A percentile compares a stretch with the other conserved stretches of the same genome.
Conservation (phyloP, 2,888 invertebrate genomes). For the Hyposoter didymator region DNA sequence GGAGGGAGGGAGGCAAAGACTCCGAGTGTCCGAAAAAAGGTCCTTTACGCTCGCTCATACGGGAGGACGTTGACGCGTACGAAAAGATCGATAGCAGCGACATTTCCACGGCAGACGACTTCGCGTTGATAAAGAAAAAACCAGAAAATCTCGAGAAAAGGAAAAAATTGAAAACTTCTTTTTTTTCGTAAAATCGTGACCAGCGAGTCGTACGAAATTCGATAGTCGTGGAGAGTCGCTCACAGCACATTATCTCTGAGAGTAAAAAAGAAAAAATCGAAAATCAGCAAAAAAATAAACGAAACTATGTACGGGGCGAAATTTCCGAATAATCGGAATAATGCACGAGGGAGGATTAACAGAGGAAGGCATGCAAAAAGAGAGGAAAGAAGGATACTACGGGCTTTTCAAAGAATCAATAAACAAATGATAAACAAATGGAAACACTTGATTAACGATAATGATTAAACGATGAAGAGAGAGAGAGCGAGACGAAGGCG, state of each 20-base stretch:
- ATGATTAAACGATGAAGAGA: slow-evolving; percentile 22
- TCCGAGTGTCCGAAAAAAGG: slow-evolving; percentile 66
- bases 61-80: slow-evolving; percentile 60
- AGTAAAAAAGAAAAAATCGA: slow-evolving; percentile 37
- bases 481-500: slow-evolving; percentile 59
- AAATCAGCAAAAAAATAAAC: slow-evolving; percentile 54
- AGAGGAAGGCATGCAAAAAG: slow-evolving; percentile 70
- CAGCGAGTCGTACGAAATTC: slow-evolving; percentile 34
- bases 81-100: slow-evolving; percentile 36
- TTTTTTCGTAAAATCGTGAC: slow-evolving; percentile 7
- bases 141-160: background rate
- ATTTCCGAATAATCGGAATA: slow-evolving; percentile 18
- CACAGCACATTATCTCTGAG: slow-evolving; percentile 80
- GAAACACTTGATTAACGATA: slow-evolving; percentile 70
- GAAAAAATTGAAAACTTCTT: background rate
- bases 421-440: slow-evolving; percentile 45
- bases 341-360: slow-evolving; percentile 50
- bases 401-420: slow-evolving; percentile 41
- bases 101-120: slow-evolving; percentile 14
- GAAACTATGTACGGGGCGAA: slow-evolving; percentile 61
- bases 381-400: slow-evolving; percentile 65
- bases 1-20: background rate
- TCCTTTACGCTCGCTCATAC: slow-evolving; percentile 81
- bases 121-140: slow-evolving; percentile 15
- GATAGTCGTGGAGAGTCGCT: slow-evolving; percentile 61